Base-by-base conservation (phyloP, 2,113 vertebrate species). In the Dryoscopus gambensis region DNA sequence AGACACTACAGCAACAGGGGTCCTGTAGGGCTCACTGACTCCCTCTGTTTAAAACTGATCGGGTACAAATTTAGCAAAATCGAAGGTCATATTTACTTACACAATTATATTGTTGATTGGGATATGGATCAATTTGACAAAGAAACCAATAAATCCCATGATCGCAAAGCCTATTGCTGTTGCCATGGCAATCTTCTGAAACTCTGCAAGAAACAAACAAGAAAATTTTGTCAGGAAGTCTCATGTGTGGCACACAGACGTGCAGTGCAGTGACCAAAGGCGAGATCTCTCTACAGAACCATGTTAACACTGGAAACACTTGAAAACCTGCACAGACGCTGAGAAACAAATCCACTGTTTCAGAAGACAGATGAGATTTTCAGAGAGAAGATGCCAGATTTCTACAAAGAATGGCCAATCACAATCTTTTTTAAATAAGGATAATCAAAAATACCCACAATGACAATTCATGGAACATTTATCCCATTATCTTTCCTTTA, bases 81-180 rank as follows among this genome's bases (percentile, higher is more conserved):
- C 24, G 8, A 84, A 85, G 40, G 44, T 78, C 19, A 13, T 30
- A 42, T 92, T 89, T 96, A 99, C 99, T 99, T 98, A 99, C 99
- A 99, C 99, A 96, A 99, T 99, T 75, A 99, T 99, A 97, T 99
- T 99, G 98, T 99, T 99, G 97, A 99, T 99, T 83, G 99, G 99
- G 96, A 99, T 99, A 87, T 99, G 99, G 96, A 99, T 99, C 96
- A 99, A 96, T 95, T 99, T 99, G 82, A 99, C 99, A 90, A 99
- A 99, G 98, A 99, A 99, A 35, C 99, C 99, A 78, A 99, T 99
- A 98, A 99, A 99, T 91, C 99, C 99, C 99, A 99, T 99, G 94
- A 99, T 99, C 3, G 99, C 99, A 96, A 99, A 99, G 79, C 99
- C 99, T 95, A 99, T 99, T 23, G 99, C 99, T 96, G 99, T 99